Conservation (phyloP, 2,113 vertebrate genomes). For the Thunnus thynnus region DNA sequence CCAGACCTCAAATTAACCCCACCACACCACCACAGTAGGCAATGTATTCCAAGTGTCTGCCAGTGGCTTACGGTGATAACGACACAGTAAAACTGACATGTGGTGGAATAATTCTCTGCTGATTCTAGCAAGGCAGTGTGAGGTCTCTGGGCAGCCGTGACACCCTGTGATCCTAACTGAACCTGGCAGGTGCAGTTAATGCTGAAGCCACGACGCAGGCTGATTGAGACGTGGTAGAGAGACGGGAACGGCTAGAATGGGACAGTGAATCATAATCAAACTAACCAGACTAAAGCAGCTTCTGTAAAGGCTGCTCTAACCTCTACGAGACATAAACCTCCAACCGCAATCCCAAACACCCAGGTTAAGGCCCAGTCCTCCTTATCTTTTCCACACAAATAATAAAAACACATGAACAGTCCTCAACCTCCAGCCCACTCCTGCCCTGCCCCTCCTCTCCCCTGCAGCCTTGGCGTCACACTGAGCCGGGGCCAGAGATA, state of each 20-base stretch:
- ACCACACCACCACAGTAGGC: constrained; percentile 56
- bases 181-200: constrained; percentile 82
- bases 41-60: constrained; percentile 65
- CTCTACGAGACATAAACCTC: constrained; percentile 28
- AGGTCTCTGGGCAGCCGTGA: constrained; percentile 73
- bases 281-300: constrained; percentile 22
- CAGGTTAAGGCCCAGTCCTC: constrained; percentile 34
- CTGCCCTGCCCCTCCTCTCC: constrained; percentile 45
- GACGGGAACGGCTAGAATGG: constrained; percentile 23
- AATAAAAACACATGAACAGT: constrained; percentile 56
- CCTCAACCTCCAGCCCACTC: constrained; percentile 31
- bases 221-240: constrained; percentile 69
- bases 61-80: constrained; percentile 70
- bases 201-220: constrained; percentile 59
- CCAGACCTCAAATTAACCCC: constrained; percentile 79
- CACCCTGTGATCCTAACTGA: constrained; percentile 77
- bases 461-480: constrained; percentile 75
- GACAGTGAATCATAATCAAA: constrained; percentile 59
- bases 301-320: constrained; percentile 32
- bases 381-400: constrained; percentile 42
- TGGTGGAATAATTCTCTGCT: constrained; percentile 76
- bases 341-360: constrained; percentile 30
- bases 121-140: constrained; percentile 59
- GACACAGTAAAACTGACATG: constrained; percentile 70
- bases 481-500: constrained; percentile 79